Base-by-base conservation (phyloP, 2,888 invertebrate genomes). In the Melanophora roralis region DNA sequence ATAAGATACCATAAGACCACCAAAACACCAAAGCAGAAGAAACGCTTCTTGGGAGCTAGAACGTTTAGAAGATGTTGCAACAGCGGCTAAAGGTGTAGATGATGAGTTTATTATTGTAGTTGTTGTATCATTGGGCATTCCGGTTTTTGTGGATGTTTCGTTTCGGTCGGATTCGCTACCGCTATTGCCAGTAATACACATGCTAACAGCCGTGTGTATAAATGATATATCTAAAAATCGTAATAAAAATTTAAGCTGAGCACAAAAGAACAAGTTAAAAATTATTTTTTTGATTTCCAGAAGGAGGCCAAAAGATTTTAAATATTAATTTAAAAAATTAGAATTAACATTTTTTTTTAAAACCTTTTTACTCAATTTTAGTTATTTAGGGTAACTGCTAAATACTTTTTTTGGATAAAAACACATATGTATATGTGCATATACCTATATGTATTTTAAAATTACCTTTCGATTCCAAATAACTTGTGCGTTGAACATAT, bases 1-100 rank as follows among this genome's bases (percentile, higher is more conserved):
- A 88, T 98, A 98, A 43, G 97, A 95, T 5, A 93, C 92, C 93
- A 98, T 97, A 9, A 99, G 92, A 0, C 98, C 98, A 9, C 93
- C 89, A 88, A 97, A 96, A 89, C 98, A 98, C 89, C 95, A 94
- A 1, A 92, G 60, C 2, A 97, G 90, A 51, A 94, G 88, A 27
- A 93, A 83, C 0, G 92, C 91, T 85, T 94, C 93, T 87, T 93
- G 92, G 19, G 91, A 88, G 82, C 91, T 89, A 67, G 92, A 91
- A 69, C 92, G 90, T 79, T 90, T 91, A 12, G 82, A 83, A 3
- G 84, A 64, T 0, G 83, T 40, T 0, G 82, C 47, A 9, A 75
- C 49, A 16, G 67, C 72, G 84, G 85, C 71, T 62, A 82, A 47
- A 8, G 67, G 45, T 19, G 65, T 16, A 32, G 80, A 34, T 3